These are phyloP conservation scores for Zeus faber DNA, from an alignment of 2,113 vertebrate genomes.

Conservation along the genomic window DNA sequence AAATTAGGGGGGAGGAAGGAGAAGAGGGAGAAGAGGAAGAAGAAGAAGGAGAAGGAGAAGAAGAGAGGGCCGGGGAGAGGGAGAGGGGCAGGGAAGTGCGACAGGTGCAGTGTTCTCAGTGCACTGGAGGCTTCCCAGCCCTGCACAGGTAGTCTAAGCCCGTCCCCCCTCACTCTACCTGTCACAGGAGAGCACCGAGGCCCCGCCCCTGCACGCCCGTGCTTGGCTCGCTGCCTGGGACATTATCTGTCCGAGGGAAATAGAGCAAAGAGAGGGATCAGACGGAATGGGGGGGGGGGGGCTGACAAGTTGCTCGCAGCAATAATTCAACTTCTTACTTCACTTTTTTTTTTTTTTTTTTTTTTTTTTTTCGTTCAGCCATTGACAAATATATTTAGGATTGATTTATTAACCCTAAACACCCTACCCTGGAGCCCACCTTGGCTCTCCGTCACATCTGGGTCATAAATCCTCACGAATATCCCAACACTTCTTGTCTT, in stretches of 20 bases:
- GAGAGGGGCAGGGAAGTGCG: constrained; percentile 64
- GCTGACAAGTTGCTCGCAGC: too few species aligned
- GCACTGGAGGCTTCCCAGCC: constrained; percentile 71
- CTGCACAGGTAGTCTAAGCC: constrained; percentile 75
- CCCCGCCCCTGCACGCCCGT: constrained; percentile 53
- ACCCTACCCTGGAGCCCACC: too few species aligned
- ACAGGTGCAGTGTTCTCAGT: constrained; percentile 74
- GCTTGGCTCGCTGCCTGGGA: constrained; percentile 37
- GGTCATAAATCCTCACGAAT: too few species aligned
- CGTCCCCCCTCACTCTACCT: constrained; percentile 74
- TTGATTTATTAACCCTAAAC: too few species aligned
- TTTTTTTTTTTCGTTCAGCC: too few species aligned
- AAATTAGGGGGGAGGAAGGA: constrained; percentile 20
- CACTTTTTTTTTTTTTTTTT: too few species aligned
- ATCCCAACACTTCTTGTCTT: too few species aligned
- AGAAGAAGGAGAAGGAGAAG: constrained; percentile 18
- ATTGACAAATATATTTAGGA: too few species aligned
- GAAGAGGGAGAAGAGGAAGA: constrained; percentile 25
- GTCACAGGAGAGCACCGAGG: constrained; percentile 70
- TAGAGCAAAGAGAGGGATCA: background rate
- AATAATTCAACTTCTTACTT: too few species aligned
- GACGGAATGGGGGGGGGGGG: too few species aligned
- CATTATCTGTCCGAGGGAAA: constrained; percentile 16
- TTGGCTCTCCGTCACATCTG: too few species aligned
- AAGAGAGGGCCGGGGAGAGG: constrained; percentile 23